phyloP scores from a whole-genome alignment of 23 tunicate species.

The Trididemnum clinides region DNA sequence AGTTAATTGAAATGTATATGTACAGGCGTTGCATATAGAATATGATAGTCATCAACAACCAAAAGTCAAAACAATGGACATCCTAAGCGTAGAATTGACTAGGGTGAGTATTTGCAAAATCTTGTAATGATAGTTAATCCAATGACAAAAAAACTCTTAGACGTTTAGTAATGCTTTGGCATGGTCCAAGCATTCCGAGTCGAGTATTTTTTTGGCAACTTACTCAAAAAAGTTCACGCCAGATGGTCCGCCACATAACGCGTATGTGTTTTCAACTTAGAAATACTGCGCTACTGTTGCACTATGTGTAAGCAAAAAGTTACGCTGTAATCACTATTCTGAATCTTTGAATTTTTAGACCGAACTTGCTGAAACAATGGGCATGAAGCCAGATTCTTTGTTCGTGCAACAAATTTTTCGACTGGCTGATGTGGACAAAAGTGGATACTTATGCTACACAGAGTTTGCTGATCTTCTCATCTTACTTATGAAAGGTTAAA shows the following conservation, averaged over 20 bases:
- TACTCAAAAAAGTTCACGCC: too few species aligned
- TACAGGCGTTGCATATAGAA: conserved; percentile 41
- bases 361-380: conserved; percentile 88
- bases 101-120: conserved; percentile 11
- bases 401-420: conserved; percentile 90
- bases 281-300: neutral
- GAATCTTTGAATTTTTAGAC: conserved; percentile 2
- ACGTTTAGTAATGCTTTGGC: too few species aligned
- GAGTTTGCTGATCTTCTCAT: conserved; percentile 85
- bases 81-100: conserved; percentile 59
- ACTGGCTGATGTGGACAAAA: conserved; percentile 80
- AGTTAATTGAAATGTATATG: too few species aligned
- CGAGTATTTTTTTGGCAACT: too few species aligned
- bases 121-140: too few species aligned
- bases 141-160: too few species aligned
- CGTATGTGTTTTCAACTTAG: too few species aligned
- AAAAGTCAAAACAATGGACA: conserved; percentile 37
- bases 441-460: conserved; percentile 88
- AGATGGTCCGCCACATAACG: too few species aligned
- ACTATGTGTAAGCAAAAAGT: neutral
- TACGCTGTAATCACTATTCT: too few species aligned
- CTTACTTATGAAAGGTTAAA: conserved; percentile 86
- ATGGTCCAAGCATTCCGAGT: too few species aligned
- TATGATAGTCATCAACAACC: neutral
- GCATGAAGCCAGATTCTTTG: conserved; percentile 84